A percentile compares a stretch with the other conserved stretches of the same genome.
These are phyloP conservation scores for Hypsopygia costalis DNA, from an alignment of 2,888 invertebrate species.

Conservation along the genomic window DNA sequence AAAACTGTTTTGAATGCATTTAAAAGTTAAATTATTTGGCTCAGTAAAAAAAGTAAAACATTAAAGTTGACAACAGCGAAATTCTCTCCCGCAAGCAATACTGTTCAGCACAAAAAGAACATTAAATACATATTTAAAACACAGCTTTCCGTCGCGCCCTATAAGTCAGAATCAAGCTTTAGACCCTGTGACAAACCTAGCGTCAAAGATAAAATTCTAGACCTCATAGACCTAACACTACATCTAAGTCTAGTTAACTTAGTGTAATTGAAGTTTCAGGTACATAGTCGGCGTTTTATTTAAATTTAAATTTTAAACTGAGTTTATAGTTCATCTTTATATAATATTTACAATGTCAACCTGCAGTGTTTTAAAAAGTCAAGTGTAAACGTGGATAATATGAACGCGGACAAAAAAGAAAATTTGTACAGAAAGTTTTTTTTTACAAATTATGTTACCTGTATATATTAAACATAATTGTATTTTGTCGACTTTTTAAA, in stretches of 20 bases:
- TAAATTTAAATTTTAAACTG: conserved; percentile 43
- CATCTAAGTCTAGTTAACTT: conserved; percentile 65
- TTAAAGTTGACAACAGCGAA: conserved; percentile 66
- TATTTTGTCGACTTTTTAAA: conserved; percentile 26
- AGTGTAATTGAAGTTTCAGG: conserved; percentile 78
- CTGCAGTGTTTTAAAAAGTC: conserved; percentile 34
- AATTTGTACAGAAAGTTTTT: background rate
- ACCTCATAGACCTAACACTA: conserved; percentile 62
- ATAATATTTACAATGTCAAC: conserved; percentile 56
- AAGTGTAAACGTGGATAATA: conserved; percentile 12
- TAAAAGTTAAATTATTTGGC: too few species aligned
- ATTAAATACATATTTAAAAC: conserved; percentile 20
- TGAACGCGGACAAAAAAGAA: background rate
- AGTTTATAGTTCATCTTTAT: conserved; percentile 35
- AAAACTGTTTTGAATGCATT: background rate
- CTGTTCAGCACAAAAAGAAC: conserved; percentile 14
- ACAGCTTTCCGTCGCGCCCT: conserved; percentile 29
- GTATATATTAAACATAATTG: too few species aligned
- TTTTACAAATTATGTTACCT: background rate
- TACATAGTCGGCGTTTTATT: conserved; percentile 68
- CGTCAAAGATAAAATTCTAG: conserved; percentile 65
- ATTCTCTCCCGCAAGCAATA: conserved; percentile 33
- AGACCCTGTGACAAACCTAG: conserved; percentile 74
- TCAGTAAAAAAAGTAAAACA: conserved; percentile 13
- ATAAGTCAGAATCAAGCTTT: conserved; percentile 44